Base-by-base conservation (phyloP, 2,113 vertebrate species). In the Melanotaenia duboulayi region DNA sequence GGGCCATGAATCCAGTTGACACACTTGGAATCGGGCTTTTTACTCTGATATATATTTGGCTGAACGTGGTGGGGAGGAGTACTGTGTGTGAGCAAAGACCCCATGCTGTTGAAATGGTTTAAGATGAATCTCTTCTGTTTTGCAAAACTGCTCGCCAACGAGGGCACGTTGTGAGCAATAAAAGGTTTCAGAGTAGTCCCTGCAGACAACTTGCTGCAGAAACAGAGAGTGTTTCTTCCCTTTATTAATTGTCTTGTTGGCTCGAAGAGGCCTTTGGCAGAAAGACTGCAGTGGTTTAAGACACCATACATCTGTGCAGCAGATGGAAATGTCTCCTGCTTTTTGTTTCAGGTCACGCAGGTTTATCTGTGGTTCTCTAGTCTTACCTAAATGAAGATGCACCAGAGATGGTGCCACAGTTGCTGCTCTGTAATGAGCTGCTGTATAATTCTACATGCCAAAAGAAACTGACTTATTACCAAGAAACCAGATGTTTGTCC, bases 71-170 rank as follows among this genome's bases (percentile, higher is more conserved):
- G 23, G 39, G 57, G 22, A 24, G 48, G 20, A 59, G 20, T 89
- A 81, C n/a, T n/a, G n/a, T n/a, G n/a, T 77, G 28, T 28, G 28
- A 28, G 28, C 28, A 28, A 28, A 28, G 32, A 3, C 32, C 32
- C 32, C 32, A 5, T 35, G 32, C 32, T 35, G 32, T 7, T 35
- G 4, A 87, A 87, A 76, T 69, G 65, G 48, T 89, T 91, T 73
- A 81, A 59, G 58, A 75, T 80, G 32, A 7, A 35, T 35, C 32
- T 35, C 4, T 35, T 35, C 32, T 7, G 32, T 68, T 81, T 80
- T 75, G 54, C 74, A 76, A 63, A 76, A 67, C 60, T 20, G 2
- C 46, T 54, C 11, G 11, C 54, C 58, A 73, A 74, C 60, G 65
- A 60, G 59, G 55, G 44, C 57, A 72, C 67, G 24, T 52, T 56